Evolutionary conservation across 1,140 invertebrate species (phyloP).

Genomic region (Apis florea): DNA sequence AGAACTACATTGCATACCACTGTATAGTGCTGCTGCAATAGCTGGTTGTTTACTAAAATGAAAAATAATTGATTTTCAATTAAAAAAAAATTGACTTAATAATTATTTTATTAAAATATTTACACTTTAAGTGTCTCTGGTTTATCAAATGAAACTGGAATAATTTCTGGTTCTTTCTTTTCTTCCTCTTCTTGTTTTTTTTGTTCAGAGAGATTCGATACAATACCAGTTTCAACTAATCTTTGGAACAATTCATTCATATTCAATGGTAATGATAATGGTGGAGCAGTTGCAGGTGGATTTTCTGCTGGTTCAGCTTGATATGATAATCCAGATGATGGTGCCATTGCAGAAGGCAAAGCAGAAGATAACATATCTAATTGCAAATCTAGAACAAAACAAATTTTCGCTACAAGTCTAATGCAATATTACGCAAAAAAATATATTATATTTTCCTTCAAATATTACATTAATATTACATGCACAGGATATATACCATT

Average conservation of each 20-base stretch:
- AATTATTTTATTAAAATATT: conserved; percentile 69
- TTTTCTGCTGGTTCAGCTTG: conserved; percentile 76
- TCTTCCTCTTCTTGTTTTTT: conserved; percentile 78
- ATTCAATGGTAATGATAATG: conserved; percentile 82
- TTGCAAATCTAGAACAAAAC: conserved; percentile 70
- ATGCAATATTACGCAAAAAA: conserved; percentile 30
- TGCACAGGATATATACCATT: neutral
- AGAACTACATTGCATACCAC: conserved; percentile 96
- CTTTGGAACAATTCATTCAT: conserved; percentile 92
- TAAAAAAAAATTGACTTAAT: neutral
- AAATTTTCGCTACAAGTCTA: conserved; percentile 51
- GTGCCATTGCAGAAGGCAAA: conserved; percentile 83
- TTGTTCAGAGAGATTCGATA: conserved; percentile 80
- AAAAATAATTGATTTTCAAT: conserved; percentile 27
- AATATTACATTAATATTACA: neutral
- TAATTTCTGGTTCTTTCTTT: conserved; percentile 81
- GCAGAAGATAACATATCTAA: conserved; percentile 85
- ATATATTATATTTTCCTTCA: neutral
- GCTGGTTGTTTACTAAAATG: conserved; percentile 83
- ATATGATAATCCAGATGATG: conserved; percentile 81
- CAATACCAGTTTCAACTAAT: conserved; percentile 91
- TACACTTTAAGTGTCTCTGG: conserved; percentile 89
- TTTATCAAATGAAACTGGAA: conserved; percentile 84
- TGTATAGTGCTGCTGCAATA: conserved; percentile 86
- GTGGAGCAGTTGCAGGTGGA: conserved; percentile 69